Percentiles rank a stretch among this genome's conserved stretches.
Conservation (phyloP, 1,140 invertebrate genomes). For the Andrena cerasifolii region DNA sequence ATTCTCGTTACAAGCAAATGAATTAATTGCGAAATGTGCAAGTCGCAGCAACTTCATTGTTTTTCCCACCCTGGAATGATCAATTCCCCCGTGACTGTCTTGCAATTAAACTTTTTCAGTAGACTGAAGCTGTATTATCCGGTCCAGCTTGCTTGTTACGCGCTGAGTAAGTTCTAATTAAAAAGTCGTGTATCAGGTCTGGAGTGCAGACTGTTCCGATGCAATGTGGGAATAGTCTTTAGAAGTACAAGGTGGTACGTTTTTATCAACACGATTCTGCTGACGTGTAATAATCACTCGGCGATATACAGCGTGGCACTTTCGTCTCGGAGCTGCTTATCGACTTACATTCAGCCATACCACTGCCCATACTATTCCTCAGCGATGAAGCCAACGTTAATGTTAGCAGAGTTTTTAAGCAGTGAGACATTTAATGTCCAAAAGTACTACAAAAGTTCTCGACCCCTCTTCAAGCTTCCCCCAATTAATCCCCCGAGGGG, state of each 20-base stretch:
- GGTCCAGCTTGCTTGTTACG: background rate
- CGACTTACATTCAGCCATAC: too few species aligned
- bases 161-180: conserved; percentile 9
- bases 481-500: too few species aligned
- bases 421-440: too few species aligned
- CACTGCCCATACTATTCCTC: too few species aligned
- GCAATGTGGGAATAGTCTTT: background rate
- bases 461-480: too few species aligned
- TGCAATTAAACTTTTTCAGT: background rate
- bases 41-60: background rate
- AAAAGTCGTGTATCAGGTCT: conserved; percentile 1
- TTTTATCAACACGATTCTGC: conserved; percentile 11
- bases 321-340: too few species aligned
- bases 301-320: background rate
- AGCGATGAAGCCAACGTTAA: too few species aligned
- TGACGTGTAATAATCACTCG: background rate
- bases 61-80: background rate
- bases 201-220: background rate
- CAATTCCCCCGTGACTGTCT: background rate
- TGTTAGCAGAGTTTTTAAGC: too few species aligned
- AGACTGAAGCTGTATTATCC: background rate
- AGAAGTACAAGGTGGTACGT: background rate
- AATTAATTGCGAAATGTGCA: background rate
- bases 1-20: background rate
- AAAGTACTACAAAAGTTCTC: too few species aligned